Conservation (phyloP, 2,888 invertebrate genomes). For the Quadroppia sp. region DNA sequence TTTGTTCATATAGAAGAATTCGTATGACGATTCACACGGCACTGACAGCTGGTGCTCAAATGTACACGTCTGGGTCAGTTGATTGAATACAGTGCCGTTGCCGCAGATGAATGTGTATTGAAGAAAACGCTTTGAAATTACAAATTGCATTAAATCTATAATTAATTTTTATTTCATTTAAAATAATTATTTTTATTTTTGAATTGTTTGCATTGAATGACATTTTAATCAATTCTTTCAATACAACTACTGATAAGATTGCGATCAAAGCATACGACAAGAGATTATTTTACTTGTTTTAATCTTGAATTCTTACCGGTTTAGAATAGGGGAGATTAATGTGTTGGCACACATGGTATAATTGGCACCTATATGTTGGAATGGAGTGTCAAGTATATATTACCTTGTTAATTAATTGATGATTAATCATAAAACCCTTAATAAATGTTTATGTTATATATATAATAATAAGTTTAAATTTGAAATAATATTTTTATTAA, state of each 20-base stretch:
- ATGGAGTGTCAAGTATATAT: neutral
- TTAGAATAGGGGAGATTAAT: neutral
- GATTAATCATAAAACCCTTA: neutral
- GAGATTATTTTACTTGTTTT: neutral
- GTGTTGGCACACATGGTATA: constrained; percentile 3
- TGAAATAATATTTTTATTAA: no score
- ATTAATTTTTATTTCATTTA: neutral
- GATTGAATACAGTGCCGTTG: neutral
- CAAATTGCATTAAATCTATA: neutral
- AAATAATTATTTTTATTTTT: no score
- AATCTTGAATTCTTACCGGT: neutral
- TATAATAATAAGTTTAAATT: no score
- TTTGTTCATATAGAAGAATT: constrained; percentile 12
- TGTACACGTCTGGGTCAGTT: constrained; percentile 6
- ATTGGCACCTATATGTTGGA: neutral
- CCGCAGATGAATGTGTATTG: constrained; percentile 1
- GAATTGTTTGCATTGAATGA: no score
- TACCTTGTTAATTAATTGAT: neutral
- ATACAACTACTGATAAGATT: neutral
- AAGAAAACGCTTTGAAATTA: neutral
- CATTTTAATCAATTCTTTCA: no score
- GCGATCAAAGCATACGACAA: neutral
- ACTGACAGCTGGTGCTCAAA: neutral
- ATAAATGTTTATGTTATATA: no score
- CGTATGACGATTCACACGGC: neutral